These are phyloP conservation scores for Pammene aurita DNA, from an alignment of 2,888 invertebrate species.

Conservation along the genomic window DNA sequence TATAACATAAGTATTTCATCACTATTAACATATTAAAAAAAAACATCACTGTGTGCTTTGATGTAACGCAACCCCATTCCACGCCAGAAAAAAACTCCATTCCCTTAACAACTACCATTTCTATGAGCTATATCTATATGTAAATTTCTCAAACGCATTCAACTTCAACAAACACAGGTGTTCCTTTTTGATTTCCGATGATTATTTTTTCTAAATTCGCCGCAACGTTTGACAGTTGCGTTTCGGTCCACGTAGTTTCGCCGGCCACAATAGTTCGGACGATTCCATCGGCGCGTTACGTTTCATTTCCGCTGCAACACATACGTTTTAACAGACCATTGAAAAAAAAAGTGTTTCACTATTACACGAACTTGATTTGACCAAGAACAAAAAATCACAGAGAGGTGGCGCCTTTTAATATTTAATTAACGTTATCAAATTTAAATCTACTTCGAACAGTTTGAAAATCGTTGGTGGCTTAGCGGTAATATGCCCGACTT, in stretches of 20 bases:
- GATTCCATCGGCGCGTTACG: conserved; percentile 42
- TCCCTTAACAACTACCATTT: too few relatives aligned
- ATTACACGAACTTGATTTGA: conserved; percentile 42
- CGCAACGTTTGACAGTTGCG: conserved; percentile 35
- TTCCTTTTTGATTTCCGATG: conserved; percentile 20
- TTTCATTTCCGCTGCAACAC: conserved; percentile 41
- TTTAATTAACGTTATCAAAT: neutral
- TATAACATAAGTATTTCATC: too few relatives aligned
- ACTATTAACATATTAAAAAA: too few relatives aligned
- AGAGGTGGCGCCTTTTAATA: neutral
- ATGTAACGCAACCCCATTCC: too few relatives aligned
- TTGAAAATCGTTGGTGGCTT: too few relatives aligned
- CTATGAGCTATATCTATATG: too few relatives aligned
- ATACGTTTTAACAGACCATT: conserved; percentile 39
- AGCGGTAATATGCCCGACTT: too few relatives aligned
- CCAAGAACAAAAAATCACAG: conserved; percentile 28
- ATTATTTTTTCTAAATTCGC: conserved; percentile 39
- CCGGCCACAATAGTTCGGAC: conserved; percentile 40
- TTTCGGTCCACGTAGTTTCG: conserved; percentile 38
- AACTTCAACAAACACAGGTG: conserved; percentile 24
- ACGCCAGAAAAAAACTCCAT: too few relatives aligned
- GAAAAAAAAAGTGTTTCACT: conserved; percentile 38
- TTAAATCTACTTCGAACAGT: neutral
- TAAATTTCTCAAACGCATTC: too few relatives aligned
- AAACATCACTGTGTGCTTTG: too few relatives aligned